These are phyloP conservation scores for Stegostoma tigrinum DNA, from an alignment of 2,113 vertebrate genomes.

Conservation along the genomic window DNA sequence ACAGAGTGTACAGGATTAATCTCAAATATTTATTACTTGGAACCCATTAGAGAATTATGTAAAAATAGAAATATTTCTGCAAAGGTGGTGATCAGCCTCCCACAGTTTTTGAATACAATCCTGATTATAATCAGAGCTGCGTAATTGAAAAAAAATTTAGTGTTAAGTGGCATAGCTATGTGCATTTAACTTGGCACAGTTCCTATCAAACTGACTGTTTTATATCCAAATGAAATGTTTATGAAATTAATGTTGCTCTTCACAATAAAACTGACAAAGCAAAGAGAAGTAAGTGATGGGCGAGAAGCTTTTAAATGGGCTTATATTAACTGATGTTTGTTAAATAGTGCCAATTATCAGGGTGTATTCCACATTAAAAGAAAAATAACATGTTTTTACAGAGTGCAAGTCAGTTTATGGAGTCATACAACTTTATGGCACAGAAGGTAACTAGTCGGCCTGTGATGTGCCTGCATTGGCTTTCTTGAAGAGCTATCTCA, in stretches of 20 bases:
- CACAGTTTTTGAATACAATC: too few species aligned
- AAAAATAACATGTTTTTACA: neutral
- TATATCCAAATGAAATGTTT: neutral
- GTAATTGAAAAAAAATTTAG: neutral
- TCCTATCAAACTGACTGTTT: neutral
- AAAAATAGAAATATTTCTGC: neutral
- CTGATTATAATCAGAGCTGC: neutral
- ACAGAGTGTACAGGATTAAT: conserved; percentile 15
- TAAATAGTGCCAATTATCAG: neutral
- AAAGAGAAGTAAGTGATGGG: neutral
- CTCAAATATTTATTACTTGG: neutral
- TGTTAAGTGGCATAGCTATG: neutral
- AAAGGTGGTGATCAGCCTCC: neutral
- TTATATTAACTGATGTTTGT: neutral
- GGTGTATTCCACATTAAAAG: neutral
- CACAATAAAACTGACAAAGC: neutral
- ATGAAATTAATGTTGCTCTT: neutral
- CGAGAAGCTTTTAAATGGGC: neutral
- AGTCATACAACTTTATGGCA: neutral
- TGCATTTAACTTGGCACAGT: neutral
- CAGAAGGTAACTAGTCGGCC: neutral
- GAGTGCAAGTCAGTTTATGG: neutral
- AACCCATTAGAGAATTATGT: neutral
- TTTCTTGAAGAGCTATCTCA: neutral
- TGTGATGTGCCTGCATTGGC: neutral